Base-by-base conservation (phyloP, 2,113 vertebrate genomes). In the Channa argus region DNA sequence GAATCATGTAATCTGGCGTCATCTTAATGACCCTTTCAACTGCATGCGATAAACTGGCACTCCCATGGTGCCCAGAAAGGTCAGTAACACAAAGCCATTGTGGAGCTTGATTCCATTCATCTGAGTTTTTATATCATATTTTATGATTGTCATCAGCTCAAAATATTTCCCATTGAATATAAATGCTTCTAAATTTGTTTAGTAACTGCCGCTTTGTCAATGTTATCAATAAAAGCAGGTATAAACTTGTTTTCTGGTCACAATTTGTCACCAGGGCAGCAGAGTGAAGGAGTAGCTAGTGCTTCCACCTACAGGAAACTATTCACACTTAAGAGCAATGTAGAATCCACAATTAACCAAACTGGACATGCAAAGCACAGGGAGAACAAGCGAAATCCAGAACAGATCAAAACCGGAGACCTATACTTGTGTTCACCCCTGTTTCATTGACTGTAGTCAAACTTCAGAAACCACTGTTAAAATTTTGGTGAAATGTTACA, bases 41-140 rank as follows among this genome's bases (percentile, higher is more conserved):
- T 1, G 1, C 49, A 65, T 44, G 24, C 11, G 7, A 65, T 55
- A 36, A 36, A 46, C 45, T 44, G 38, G 6, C 50, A 38, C 37
- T 63, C 44, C 50, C 3, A 14, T 45, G 58, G 38, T 52, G 51
- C 12, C 15, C 63, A 51, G 37, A 51, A 79, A 68, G 52, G 60
- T 58, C 49, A 65, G 37, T 14, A 71, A 14, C 60, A 71, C 6
- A 7, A 46, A 36, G 34, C n/a, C 38, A 61, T 47, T 60, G 47
- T 55, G 46, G 46, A 24, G 14, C 10, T 43, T 13, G 34, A 33
- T 36, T 36, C n/a, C 33, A 8, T 39, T 63, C 51, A 78, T 8
- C 0, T 9, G 44, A 39, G 54, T 45, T 56, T 67, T 44, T 37
- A 10, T 14, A 45, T 63, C 6, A 15, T 46, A 46, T 63, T 69